These are phyloP conservation scores for Drosophila pseudoobscura DNA, from an alignment of 1,140 invertebrate genomes.

Conservation along the genomic window DNA sequence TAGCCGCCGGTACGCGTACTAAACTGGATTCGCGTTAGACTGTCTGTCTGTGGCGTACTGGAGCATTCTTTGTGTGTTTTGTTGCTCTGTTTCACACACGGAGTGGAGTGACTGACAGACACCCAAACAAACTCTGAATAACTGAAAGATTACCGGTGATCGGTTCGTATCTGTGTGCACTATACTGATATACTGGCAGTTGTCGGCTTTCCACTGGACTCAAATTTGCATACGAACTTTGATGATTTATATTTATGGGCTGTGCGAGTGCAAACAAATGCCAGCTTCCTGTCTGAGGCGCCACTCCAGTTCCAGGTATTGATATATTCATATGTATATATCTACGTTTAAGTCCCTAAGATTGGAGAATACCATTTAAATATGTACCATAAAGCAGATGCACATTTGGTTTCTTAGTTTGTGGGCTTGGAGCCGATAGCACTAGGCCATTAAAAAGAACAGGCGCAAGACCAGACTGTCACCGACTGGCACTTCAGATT, in stretches of 20 bases:
- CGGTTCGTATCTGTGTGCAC: neutral
- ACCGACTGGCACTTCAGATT: constrained; percentile 34
- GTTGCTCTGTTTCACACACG: constrained; percentile 8
- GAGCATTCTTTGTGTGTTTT: constrained; percentile 29
- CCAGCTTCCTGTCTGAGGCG: constrained; percentile 59
- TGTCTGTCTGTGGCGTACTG: constrained; percentile 22
- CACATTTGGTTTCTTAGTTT: too few species aligned
- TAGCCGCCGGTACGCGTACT: constrained; percentile 27
- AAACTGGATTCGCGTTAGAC: constrained; percentile 47
- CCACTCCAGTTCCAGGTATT: neutral
- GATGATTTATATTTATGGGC: constrained; percentile 42
- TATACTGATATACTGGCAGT: constrained; percentile 10
- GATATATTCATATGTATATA: neutral
- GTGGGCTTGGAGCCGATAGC: too few species aligned
- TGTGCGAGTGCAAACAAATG: constrained; percentile 9
- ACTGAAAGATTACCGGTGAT: neutral
- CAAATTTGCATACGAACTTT: constrained; percentile 74
- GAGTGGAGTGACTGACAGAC: neutral
- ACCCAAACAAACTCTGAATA: constrained; percentile 31
- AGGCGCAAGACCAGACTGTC: neutral
- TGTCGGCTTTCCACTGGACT: constrained; percentile 29
- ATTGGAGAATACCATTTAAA: too few species aligned
- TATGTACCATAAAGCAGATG: too few species aligned
- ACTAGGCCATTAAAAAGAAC: neutral
- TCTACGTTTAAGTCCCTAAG: neutral